These are phyloP conservation scores for Agonopterix alstromeriana DNA, from an alignment of 2,888 invertebrate genomes.

Conservation along the genomic window DNA sequence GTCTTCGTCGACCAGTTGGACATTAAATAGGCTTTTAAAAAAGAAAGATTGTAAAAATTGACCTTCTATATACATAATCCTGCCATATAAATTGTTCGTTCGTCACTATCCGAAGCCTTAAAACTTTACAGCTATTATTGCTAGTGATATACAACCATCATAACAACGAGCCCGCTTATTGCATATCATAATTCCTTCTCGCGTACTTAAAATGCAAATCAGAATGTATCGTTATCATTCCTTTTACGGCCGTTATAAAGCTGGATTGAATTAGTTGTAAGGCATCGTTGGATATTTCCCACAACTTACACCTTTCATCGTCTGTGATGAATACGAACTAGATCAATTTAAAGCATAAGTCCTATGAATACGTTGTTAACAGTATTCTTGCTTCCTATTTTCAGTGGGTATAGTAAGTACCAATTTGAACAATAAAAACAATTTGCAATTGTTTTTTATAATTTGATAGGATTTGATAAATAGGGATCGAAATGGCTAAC, in stretches of 20 bases:
- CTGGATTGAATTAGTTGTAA: slow-evolving; percentile 29
- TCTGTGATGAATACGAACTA: not conserved
- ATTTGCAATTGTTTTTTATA: not conserved
- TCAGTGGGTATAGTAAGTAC: too few relatives aligned
- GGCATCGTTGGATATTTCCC: slow-evolving; percentile 23
- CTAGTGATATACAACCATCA: slow-evolving; percentile 27
- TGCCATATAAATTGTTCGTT: slow-evolving; percentile 13
- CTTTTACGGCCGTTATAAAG: slow-evolving; percentile 39
- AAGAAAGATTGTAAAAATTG: slow-evolving; percentile 7
- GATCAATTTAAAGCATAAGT: not conserved
- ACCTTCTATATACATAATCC: slow-evolving; percentile 10
- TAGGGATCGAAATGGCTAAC: slow-evolving; percentile 2
- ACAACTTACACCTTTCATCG: slow-evolving; percentile 13
- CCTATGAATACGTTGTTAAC: not conserved
- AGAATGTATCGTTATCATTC: slow-evolving; percentile 38
- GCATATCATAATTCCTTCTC: slow-evolving; percentile 29
- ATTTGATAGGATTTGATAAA: not conserved
- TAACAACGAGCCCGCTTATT: slow-evolving; percentile 23
- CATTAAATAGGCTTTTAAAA: slow-evolving; percentile 6
- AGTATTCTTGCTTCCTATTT: not conserved
- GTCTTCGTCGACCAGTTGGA: slow-evolving; percentile 4
- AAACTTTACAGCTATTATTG: slow-evolving; percentile 25
- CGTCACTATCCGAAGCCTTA: slow-evolving; percentile 19
- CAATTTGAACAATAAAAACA: too few relatives aligned
- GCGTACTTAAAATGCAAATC: slow-evolving; percentile 37